Evolutionary conservation across 2,797 vertebrate genomes (phyloP).

Genomic region (Crypturellus tataupa): DNA sequence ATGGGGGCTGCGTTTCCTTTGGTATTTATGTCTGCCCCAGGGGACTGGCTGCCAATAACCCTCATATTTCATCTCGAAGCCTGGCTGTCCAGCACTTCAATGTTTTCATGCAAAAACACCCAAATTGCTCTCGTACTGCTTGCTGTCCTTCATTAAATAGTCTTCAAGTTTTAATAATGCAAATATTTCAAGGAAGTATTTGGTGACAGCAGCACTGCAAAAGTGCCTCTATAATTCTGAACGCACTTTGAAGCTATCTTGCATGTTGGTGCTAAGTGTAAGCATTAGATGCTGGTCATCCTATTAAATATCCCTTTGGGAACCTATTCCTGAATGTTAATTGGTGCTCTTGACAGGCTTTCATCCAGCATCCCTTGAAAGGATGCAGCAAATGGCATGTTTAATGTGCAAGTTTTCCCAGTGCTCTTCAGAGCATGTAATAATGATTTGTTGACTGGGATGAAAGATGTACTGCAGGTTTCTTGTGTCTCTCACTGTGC

Average conservation of each 20-base stretch:
- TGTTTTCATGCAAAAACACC: background rate
- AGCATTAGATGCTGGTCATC: background rate
- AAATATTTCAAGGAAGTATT: background rate
- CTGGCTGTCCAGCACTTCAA: background rate
- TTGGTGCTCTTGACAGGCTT: background rate
- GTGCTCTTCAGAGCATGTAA: background rate
- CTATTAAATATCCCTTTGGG: background rate
- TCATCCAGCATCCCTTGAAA: background rate
- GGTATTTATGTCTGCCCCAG: background rate
- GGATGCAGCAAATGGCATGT: background rate
- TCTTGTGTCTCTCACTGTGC: accelerated
- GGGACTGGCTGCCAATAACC: background rate
- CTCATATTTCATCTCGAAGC: background rate
- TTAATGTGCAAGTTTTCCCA: background rate
- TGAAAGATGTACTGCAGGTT: background rate
- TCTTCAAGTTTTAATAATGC: background rate
- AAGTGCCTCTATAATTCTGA: background rate
- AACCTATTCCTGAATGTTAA: background rate
- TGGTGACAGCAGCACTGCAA: background rate
- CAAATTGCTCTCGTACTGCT: background rate
- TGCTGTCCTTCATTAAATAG: background rate
- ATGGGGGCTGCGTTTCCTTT: background rate
- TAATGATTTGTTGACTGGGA: background rate
- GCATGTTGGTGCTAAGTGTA: background rate
- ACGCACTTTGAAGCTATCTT: background rate